Evolutionary conservation across 1,140 invertebrate species (phyloP), one percentile per base, ranked within the genome.

Genomic region (Zaprionus ornatus): DNA sequence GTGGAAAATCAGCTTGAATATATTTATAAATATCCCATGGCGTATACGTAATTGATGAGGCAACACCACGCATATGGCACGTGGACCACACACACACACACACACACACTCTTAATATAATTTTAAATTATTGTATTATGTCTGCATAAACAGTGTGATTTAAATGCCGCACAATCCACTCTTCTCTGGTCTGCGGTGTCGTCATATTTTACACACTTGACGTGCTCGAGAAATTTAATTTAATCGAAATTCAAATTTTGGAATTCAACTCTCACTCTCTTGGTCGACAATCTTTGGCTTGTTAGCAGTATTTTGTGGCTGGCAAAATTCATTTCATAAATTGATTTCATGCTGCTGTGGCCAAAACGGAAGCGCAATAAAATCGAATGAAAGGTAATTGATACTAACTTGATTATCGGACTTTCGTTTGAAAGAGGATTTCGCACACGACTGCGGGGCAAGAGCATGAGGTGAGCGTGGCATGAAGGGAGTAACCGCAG

Each of bases 321-420:
- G 37, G 64, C 52, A 27, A 66, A 66, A 37, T 66, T 72, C 23
- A 32, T 23, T 61, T 37, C 50, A 48, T 45, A 61, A 74, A 62
- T 74, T 62, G 57, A 69, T 62, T 60, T 74, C 37, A 65, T 69
- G 71, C 45, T 61, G 42, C n/a, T 66, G 23, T 52, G 55, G 32
- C 56, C n/a, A 35, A 35, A 40, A 54, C 10, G 12, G 21, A n/a
- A 59, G 35, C 40, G 71, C 48, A 56, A 74, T 69, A 61, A 74
- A 74, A 56, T 42, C 29, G 6, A 27, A 73, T 60, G 60, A 67
- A 60, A 56, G 29, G 37, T 56, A 69, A 56, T 74, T 69, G 48
- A 62, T 48, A 21, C 29, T 45, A 68, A 74, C 40, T 61, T 23
- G 56, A 45, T 68, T 68, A 74, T 74, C 25, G 19, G 21, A 59